phyloP scores from a whole-genome alignment of 2,113 vertebrate genomes.

The Neodon shergylaensis region DNA sequence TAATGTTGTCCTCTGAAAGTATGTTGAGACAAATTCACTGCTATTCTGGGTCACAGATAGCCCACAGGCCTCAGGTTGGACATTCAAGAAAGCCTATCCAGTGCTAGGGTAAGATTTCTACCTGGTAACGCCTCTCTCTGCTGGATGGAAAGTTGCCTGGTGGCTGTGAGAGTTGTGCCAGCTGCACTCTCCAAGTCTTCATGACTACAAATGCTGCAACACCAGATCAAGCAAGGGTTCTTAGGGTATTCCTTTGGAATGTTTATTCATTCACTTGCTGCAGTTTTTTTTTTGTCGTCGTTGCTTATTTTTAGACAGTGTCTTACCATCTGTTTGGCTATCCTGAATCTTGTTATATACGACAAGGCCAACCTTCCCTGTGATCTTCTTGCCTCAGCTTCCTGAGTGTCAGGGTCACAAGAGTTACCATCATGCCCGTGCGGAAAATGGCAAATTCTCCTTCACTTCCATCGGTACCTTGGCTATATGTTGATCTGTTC shows the following conservation, averaged over 20 bases:
- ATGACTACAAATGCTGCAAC: slow-evolving; percentile 2
- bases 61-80: background rate
- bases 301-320: background rate
- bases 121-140: background rate
- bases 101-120: background rate
- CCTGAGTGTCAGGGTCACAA: background rate
- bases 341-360: background rate
- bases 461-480: background rate
- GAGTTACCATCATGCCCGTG: background rate
- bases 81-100: background rate
- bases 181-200: background rate
- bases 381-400: background rate
- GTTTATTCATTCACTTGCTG: background rate
- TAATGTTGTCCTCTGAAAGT: background rate
- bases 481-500: background rate
- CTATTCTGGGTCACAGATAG: background rate
- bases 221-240: background rate
- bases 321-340: background rate
- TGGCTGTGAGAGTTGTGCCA: background rate
- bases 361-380: background rate
- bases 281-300: background rate
- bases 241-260: background rate
- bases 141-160: background rate
- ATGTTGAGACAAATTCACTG: background rate
- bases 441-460: background rate